These are phyloP conservation scores for Rattus rattus DNA, from an alignment of 2,113 vertebrate species.

Conservation along the genomic window DNA sequence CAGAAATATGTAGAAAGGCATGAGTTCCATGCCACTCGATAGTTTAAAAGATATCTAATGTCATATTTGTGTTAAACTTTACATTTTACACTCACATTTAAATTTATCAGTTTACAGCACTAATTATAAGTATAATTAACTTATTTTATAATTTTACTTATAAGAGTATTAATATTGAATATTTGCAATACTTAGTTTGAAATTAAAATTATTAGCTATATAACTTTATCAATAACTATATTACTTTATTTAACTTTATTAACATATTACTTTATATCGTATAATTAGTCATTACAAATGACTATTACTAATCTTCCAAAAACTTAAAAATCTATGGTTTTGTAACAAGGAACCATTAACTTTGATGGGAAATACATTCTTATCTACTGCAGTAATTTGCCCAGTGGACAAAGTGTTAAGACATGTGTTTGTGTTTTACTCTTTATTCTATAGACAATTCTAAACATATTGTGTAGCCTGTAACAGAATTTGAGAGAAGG, in stretches of 20 bases:
- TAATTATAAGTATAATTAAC: background rate
- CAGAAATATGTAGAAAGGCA: background rate
- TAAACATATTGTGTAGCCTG: background rate
- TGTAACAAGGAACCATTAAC: background rate
- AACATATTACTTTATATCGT: background rate
- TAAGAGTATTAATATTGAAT: background rate
- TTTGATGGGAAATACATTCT: background rate
- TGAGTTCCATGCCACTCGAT: background rate
- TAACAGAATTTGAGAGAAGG: conserved; percentile 4
- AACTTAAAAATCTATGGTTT: conserved; percentile 1
- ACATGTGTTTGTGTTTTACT: background rate
- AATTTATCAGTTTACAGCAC: background rate
- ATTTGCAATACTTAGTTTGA: background rate
- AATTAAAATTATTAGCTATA: background rate
- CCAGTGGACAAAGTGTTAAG: background rate
- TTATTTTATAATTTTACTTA: background rate
- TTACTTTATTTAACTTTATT: background rate
- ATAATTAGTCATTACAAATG: no score
- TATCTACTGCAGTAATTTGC: background rate
- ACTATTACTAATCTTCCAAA: no score
- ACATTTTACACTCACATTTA: background rate
- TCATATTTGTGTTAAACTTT: background rate
- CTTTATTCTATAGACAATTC: background rate
- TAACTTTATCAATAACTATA: background rate
- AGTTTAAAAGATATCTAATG: background rate